phyloP scores from a whole-genome alignment of 2,113 vertebrate genomes.

The Callopanchax toddi region DNA sequence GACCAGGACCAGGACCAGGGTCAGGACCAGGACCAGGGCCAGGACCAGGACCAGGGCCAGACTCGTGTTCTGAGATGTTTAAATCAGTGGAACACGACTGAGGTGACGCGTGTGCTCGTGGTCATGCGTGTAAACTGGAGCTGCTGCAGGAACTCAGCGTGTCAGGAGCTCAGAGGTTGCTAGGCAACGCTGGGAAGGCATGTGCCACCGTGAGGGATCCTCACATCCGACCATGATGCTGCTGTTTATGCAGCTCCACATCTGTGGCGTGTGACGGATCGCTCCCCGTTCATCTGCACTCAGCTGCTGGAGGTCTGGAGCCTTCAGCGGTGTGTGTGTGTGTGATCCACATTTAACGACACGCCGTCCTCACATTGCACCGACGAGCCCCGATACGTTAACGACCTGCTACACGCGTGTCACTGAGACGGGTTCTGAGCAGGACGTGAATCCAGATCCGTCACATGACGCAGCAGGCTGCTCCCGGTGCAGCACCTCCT shows the following conservation, averaged over 20 bases:
- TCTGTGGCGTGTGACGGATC: neutral
- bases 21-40: too few relatives aligned
- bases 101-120: neutral
- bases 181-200: constrained; percentile 75
- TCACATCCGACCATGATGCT: constrained; percentile 55
- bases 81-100: neutral
- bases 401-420: too few relatives aligned
- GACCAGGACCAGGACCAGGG: too few relatives aligned
- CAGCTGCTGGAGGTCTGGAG: constrained; percentile 20
- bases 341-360: neutral
- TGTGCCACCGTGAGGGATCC: constrained; percentile 71
- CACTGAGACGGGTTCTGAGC: neutral
- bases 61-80: too few relatives aligned
- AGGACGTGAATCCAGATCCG: neutral
- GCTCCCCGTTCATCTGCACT: neutral
- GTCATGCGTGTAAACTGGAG: constrained; percentile 1
- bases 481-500: constrained; percentile 24
- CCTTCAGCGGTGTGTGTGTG: neutral
- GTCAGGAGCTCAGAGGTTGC: constrained; percentile 76
- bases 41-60: too few relatives aligned
- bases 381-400: neutral
- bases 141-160: constrained; percentile 44
- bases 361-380: neutral
- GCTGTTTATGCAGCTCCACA: constrained; percentile 54
- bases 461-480: constrained; percentile 59